Evolutionary conservation across 2,113 vertebrate genomes (phyloP).

Genomic region (Megaleporinus macrocephalus): DNA sequence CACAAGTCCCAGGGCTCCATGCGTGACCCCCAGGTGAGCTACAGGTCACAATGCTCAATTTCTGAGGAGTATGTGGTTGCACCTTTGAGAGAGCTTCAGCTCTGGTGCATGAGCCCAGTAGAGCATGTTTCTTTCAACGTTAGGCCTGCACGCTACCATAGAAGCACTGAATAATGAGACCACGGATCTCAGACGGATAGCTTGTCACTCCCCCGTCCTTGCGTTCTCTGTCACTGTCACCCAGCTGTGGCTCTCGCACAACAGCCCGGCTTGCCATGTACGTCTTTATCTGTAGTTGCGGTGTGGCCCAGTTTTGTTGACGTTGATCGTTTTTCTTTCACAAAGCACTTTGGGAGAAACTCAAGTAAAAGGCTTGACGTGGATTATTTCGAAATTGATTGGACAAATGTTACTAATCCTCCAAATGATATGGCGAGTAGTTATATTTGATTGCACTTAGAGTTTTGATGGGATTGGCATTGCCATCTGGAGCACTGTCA

Average conservation of each 20-base stretch:
- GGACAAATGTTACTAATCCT: constrained; percentile 5
- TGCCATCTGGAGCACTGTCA: not conserved
- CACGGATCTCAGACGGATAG: constrained; percentile 73
- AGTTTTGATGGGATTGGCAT: not conserved
- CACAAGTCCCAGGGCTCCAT: too few relatives aligned
- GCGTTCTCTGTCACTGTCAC: constrained; percentile 73
- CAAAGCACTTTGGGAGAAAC: not conserved
- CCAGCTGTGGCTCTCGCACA: not conserved
- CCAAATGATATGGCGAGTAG: not conserved
- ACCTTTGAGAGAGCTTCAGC: not conserved
- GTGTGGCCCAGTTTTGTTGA: constrained; percentile 19
- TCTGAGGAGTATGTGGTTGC: not conserved
- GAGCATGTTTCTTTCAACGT: constrained; percentile 2
- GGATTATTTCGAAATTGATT: constrained; percentile 1
- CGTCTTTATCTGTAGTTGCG: constrained; percentile 33
- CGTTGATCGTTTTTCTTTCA: not conserved
- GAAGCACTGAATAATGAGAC: constrained; percentile 76
- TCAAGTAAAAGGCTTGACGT: not conserved
- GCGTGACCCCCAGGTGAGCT: too few relatives aligned
- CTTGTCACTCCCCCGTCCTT: constrained; percentile 68
- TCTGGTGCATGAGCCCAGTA: constrained; percentile 2
- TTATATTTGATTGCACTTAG: not conserved
- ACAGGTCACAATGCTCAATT: too few relatives aligned
- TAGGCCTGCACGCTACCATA: not conserved
- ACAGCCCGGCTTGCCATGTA: constrained; percentile 3